phyloP scores from a whole-genome alignment of 2,797 vertebrate species.

The Coregonus ussuriensis region DNA sequence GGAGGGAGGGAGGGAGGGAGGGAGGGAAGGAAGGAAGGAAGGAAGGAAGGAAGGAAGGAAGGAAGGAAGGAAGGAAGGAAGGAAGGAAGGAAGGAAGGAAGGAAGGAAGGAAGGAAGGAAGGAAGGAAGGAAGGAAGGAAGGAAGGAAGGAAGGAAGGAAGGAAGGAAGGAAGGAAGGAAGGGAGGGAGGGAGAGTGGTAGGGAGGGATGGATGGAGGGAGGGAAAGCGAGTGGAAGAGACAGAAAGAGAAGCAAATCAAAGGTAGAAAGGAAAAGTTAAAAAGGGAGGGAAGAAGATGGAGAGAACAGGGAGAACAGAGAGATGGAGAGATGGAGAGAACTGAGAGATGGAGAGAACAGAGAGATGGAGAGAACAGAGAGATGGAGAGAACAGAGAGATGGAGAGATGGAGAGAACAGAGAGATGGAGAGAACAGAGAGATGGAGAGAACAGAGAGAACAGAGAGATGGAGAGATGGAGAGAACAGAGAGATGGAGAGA shows the following conservation, averaged over 20 bases:
- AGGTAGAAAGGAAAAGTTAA: not conserved
- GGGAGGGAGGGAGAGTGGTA: not conserved
- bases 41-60: not conserved
- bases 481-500: no score
- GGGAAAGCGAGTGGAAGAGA: not conserved
- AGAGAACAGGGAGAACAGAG: not conserved
- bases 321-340: no score
- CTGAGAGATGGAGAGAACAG: no score
- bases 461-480: no score
- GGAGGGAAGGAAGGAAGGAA: conserved; percentile 40
- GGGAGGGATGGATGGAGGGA: conserved; percentile 17
- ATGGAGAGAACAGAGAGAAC: no score
- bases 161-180: not conserved
- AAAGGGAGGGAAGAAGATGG: not conserved
- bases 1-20: not conserved
- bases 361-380: no score
- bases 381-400: no score
- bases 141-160: not conserved
- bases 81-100: not conserved
- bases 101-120: no score
- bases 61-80: not conserved
- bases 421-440: no score
- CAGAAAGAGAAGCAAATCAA: not conserved
- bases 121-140: not conserved
- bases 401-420: no score